Base-by-base conservation (phyloP, 2,797 vertebrate species). In the Myotis myotis region DNA sequence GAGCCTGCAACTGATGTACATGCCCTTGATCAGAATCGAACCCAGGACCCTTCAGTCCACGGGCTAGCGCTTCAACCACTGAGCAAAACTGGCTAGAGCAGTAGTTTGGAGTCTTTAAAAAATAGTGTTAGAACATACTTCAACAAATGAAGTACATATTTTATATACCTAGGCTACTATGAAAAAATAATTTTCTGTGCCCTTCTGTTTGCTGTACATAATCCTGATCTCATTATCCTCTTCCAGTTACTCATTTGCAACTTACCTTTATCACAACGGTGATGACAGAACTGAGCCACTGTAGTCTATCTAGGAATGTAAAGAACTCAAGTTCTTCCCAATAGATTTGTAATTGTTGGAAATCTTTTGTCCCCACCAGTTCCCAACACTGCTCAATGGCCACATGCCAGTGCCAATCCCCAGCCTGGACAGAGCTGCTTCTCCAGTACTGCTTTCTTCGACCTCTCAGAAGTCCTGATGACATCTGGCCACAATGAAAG, bases 391-490 rank as follows among this genome's bases (percentile, higher is more conserved):
- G 98, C 98, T 99, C 80, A 99, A 99, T 0, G 98, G 99, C 96
- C 98, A 98, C 92, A 98, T 99, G 96, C 99, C 99, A 0, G 96
- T 99, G 96, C 99, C 99, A 86, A 98, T 99, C 62, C 98, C 99
- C 96, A 98, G 97, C 83, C 85, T 99, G 98, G 99, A 99, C 44
- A 97, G 99, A 97, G 97, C 98, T 83, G 98, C 99, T 75, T 99
- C 99, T 91, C 98, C 99, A 89, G 98, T 99, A 94, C 98, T 99
- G 97, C 98, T 99, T 94, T 99, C 99, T 92, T 98, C 99, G 36
- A 99, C 97, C 15, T 98, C 98, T 89, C 98, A 99, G 97, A 99
- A 99, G 98, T 99, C 99, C 98, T 99, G 99, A 99, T 99, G 98
- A 89, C 0, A 4, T 97, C 98, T 98, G 92, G 78, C 74, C 74